Conservation (phyloP, 92 coral and sea anemone genomes). For the Palythoa caribaeorum region DNA sequence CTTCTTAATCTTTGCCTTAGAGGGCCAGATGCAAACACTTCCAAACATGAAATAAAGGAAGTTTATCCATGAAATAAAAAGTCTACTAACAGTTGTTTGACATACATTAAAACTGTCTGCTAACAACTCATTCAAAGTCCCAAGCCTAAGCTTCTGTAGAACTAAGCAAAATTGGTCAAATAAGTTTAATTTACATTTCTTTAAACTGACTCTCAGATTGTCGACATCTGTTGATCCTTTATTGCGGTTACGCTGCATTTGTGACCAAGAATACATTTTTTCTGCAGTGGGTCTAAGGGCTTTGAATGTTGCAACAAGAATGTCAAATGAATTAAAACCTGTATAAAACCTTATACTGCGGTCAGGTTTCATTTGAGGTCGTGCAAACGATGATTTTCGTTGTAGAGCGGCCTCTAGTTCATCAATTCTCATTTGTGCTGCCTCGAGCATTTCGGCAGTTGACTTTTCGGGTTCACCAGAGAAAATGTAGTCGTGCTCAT, state of each 20-base stretch:
- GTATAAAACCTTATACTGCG: conserved; percentile 1
- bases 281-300: conserved; percentile 21
- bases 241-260: not conserved
- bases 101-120: conserved; percentile 52
- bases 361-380: conserved; percentile 1
- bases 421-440: conserved; percentile 13
- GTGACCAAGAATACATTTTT: conserved; percentile 23
- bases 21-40: conserved; percentile 62
- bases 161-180: conserved; percentile 64
- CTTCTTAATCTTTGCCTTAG: conserved; percentile 50
- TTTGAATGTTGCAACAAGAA: conserved; percentile 8
- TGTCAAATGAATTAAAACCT: not conserved
- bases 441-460: not conserved
- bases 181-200: conserved; percentile 45
- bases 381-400: not conserved
- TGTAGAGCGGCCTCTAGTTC: not conserved
- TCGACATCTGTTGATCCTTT: conserved; percentile 12
- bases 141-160: conserved; percentile 48
- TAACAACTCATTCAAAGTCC: conserved; percentile 57
- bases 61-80: conserved; percentile 55
- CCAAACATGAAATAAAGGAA: conserved; percentile 20
- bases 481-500: not conserved
- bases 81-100: conserved; percentile 43
- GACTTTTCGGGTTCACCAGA: conserved; percentile 2
- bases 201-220: conserved; percentile 11